Conservation (phyloP, 2,113 vertebrate species). For the Loxodonta africana region DNA sequence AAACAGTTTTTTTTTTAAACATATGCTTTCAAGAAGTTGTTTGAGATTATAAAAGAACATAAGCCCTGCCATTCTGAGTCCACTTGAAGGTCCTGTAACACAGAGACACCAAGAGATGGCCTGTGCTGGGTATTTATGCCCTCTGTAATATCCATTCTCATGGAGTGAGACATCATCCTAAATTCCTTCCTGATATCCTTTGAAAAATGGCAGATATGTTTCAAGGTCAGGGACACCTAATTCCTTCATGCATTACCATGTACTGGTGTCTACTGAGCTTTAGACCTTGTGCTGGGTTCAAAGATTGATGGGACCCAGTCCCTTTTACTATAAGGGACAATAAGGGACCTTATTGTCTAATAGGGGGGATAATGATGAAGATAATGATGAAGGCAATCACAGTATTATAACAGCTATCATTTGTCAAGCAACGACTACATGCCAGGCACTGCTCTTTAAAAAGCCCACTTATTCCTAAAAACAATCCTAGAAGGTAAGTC, state of each 20-base stretch:
- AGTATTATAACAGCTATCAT: background rate
- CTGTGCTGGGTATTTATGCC: background rate
- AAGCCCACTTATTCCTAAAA: background rate
- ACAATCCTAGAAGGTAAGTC: background rate
- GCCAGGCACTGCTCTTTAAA: background rate
- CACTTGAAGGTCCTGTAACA: background rate
- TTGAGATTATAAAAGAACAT: constrained; percentile 75
- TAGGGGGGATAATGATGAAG: background rate
- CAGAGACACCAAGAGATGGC: background rate
- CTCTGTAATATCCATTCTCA: background rate
- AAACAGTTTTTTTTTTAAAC: background rate
- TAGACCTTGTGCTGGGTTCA: background rate
- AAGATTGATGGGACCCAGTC: background rate
- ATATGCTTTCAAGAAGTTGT: constrained; percentile 82
- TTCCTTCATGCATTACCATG: background rate
- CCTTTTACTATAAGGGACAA: background rate
- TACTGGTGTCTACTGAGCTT: accelerated
- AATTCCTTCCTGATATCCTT: background rate
- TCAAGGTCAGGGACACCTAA: background rate
- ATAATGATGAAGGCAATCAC: too few relatives aligned
- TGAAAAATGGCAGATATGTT: background rate
- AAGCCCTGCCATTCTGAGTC: background rate
- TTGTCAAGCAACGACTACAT: background rate
- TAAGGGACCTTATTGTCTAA: accelerated
- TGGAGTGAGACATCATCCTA: background rate